phyloP scores from a whole-genome alignment of 2,113 vertebrate species.

The Callipepla squamata region DNA sequence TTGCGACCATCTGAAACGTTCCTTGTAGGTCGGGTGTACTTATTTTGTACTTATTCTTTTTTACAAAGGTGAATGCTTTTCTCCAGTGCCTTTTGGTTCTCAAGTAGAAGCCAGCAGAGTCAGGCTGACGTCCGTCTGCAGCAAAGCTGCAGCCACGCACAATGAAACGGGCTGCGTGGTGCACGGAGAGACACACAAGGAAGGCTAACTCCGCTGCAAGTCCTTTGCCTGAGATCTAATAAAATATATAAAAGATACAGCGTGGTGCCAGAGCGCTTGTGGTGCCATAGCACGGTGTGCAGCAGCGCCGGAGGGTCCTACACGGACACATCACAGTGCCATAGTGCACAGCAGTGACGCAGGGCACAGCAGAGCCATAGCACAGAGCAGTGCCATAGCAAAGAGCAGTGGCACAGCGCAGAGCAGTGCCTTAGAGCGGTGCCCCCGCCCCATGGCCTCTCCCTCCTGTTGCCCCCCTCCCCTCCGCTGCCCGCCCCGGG shows the following conservation, averaged over 20 bases:
- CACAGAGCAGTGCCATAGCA: too few relatives aligned
- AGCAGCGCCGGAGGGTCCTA: too few relatives aligned
- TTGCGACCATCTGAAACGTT: neutral
- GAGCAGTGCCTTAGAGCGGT: neutral
- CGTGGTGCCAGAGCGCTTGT: too few relatives aligned
- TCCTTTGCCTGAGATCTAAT: neutral
- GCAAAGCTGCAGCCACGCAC: neutral
- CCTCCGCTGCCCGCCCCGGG: neutral
- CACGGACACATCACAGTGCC: too few relatives aligned
- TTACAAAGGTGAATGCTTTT: neutral
- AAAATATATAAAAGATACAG: neutral
- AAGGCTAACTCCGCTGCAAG: neutral
- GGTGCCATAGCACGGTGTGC: too few relatives aligned
- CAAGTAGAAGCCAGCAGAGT: neutral
- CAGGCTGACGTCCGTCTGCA: neutral
- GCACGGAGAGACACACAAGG: neutral
- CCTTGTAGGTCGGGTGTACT: fast-evolving
- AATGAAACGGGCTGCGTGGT: neutral
- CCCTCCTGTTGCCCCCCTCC: neutral
- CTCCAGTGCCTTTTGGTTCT: fast-evolving
- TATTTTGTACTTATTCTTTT: neutral
- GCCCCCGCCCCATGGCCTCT: neutral
- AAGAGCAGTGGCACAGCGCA: too few relatives aligned
- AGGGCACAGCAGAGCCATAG: too few relatives aligned
- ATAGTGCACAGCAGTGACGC: too few relatives aligned